A percentile compares a stretch with the other conserved stretches of the same genome.
Conservation (phyloP, 2,797 vertebrate genomes). For the Streptopelia turtur region DNA sequence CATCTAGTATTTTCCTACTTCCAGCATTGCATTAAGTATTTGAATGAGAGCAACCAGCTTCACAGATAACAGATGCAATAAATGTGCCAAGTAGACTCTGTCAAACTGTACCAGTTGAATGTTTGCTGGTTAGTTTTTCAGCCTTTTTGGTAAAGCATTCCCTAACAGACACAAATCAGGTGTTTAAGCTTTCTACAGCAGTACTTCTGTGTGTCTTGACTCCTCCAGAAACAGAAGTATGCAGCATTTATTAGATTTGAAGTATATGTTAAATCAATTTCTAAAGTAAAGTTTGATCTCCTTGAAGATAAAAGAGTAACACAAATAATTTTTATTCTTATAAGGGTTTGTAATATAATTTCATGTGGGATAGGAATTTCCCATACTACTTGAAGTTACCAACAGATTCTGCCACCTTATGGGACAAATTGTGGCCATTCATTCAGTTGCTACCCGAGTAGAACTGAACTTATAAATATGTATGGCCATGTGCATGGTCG, state of each 20-base stretch:
- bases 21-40: background rate
- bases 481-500: background rate
- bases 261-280: background rate
- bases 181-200: background rate
- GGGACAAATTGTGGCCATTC: background rate
- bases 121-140: background rate
- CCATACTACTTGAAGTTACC: background rate
- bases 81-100: background rate
- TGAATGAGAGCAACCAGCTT: background rate
- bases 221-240: background rate
- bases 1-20: background rate
- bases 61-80: background rate
- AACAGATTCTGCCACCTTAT: background rate
- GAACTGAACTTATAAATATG: background rate
- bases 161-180: background rate
- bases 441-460: background rate
- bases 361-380: background rate
- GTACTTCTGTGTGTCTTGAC: background rate
- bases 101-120: background rate
- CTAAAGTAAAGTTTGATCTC: background rate
- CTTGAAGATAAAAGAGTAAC: background rate
- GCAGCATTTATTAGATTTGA: background rate
- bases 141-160: background rate
- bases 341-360: background rate
- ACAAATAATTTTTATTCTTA: background rate